These are phyloP conservation scores for Oncorhynchus nerka DNA, from an alignment of 2,113 vertebrate genomes.

Conservation along the genomic window DNA sequence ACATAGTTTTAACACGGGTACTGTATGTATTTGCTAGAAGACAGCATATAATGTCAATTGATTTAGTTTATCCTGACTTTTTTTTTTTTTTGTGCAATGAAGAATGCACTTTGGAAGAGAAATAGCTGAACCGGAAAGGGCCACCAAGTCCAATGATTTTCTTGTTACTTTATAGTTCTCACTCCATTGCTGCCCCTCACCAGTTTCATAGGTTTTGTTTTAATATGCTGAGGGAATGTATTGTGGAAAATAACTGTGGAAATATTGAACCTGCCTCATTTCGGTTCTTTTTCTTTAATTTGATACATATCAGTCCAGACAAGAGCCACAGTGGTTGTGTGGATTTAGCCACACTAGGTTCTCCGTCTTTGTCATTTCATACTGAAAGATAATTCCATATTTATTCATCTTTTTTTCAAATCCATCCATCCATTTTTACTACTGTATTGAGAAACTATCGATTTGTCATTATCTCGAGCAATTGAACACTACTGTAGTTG, in stretches of 20 bases:
- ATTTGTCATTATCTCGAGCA: not conserved
- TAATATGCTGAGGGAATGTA: slow-evolving; percentile 46
- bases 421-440: no score
- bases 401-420: not conserved
- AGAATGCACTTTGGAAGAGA: not conserved
- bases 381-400: slow-evolving; percentile 3
- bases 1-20: not conserved
- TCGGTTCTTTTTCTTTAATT: no score
- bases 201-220: not conserved
- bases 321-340: no score
- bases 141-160: not conserved
- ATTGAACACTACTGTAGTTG: slow-evolving; percentile 4
- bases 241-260: not conserved
- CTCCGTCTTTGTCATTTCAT: not conserved
- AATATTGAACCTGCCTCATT: not conserved
- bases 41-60: not conserved
- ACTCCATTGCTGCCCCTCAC: not conserved
- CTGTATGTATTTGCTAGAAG: no score
- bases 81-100: not conserved
- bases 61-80: no score
- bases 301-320: no score
- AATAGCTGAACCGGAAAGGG: not conserved
- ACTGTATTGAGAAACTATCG: no score
- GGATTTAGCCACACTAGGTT: no score
- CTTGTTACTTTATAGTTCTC: not conserved